A percentile compares a stretch with the other conserved stretches of the same genome.
Conservation (phyloP, 2,113 vertebrate genomes). For the Lucifuga dentata region DNA sequence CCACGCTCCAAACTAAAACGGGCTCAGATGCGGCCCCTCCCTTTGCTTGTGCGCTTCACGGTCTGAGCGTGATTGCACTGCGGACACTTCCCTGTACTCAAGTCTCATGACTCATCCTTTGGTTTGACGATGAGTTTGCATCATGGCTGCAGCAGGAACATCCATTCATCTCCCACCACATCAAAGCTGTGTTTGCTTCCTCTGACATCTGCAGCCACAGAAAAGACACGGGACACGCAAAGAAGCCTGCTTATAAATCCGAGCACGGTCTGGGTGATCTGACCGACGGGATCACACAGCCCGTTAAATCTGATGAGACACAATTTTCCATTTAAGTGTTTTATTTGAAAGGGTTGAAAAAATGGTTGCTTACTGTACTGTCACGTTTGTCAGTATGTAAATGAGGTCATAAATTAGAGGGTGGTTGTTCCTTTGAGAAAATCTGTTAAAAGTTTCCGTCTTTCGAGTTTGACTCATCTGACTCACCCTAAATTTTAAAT, state of each 20-base stretch:
- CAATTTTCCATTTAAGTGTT: not conserved
- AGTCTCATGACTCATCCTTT: conserved; percentile 54
- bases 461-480: too few species aligned
- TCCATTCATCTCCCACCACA: conserved; percentile 50
- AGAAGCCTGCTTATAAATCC: conserved; percentile 32
- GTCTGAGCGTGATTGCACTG: conserved; percentile 40
- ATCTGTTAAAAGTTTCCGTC: too few species aligned
- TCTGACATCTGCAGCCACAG: conserved; percentile 48
- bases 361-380: not conserved
- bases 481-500: too few species aligned
- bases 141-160: conserved; percentile 50
- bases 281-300: conserved; percentile 21
- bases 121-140: conserved; percentile 40
- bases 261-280: conserved; percentile 31
- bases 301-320: not conserved
- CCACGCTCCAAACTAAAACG: conserved; percentile 54
- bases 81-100: conserved; percentile 59
- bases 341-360: not conserved
- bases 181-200: conserved; percentile 57
- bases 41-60: conserved; percentile 29
- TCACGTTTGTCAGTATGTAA: not conserved
- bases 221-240: conserved; percentile 44
- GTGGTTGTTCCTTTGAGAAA: too few species aligned
- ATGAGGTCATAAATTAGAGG: too few species aligned
- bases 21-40: conserved; percentile 65